A percentile compares a stretch with the other conserved stretches of the same genome.
These are phyloP conservation scores for Leptinotarsa undecemlineata DNA, from an alignment of 1,140 invertebrate species.

Conservation along the genomic window DNA sequence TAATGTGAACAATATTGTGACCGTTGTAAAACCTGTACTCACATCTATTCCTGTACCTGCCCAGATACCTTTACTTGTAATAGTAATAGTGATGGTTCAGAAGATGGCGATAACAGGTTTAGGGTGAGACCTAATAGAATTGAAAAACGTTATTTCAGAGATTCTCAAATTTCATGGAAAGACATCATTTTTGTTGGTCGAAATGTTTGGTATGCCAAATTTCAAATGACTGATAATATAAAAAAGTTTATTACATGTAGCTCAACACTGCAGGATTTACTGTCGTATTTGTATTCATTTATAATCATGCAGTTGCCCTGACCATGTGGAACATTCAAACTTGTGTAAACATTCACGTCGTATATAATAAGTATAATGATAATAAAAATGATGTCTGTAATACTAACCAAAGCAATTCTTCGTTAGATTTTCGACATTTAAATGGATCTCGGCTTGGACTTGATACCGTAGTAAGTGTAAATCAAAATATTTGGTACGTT, in stretches of 20 bases:
- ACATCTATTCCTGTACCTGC: not conserved
- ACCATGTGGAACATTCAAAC: not conserved
- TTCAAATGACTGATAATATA: not conserved
- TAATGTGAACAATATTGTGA: not conserved
- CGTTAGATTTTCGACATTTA: not conserved
- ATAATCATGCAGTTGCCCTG: not conserved
- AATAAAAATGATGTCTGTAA: no score
- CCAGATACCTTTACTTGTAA: not conserved
- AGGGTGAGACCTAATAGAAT: not conserved
- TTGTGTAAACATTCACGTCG: not conserved
- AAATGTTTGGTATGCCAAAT: not conserved
- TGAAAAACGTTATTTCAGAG: not conserved
- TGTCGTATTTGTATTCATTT: not conserved
- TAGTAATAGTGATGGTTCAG: no score
- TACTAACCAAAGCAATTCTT: not conserved
- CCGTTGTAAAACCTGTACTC: not conserved
- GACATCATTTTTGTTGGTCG: not conserved
- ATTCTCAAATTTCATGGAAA: not conserved
- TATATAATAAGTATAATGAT: not conserved
- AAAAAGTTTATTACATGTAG: not conserved
- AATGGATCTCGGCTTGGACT: not conserved
- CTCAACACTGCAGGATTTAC: not conserved
- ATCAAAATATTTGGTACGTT: not conserved
- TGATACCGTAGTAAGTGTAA: not conserved
- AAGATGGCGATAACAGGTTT: no score